Conservation (phyloP, 2,113 vertebrate genomes). For the Girardinichthys multiradiatus region DNA sequence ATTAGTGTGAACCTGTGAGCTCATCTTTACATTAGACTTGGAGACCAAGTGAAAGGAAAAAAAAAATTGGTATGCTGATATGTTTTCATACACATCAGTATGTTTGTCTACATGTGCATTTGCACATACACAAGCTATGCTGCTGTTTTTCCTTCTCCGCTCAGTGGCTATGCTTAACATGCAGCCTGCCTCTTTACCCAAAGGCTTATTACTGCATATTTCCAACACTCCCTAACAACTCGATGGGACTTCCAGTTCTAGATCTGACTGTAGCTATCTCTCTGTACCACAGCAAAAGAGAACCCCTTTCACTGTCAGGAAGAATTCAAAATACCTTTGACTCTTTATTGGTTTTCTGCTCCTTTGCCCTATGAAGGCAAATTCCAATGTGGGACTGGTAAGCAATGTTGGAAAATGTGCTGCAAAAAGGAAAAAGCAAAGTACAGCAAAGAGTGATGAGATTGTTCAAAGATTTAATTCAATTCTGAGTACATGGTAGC, state of each 20-base stretch:
- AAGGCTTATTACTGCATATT: conserved; percentile 36
- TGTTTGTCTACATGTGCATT: conserved; percentile 11
- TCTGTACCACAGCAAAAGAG: conserved; percentile 31
- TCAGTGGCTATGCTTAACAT: conserved; percentile 8
- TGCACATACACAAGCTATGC: neutral
- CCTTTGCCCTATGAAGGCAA: conserved; percentile 34
- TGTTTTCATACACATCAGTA: conserved; percentile 7
- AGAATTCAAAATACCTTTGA: conserved; percentile 41
- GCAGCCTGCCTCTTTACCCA: conserved; percentile 22
- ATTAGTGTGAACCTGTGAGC: conserved; percentile 38
- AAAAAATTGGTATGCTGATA: conserved; percentile 9
- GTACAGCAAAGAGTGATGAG: conserved; percentile 62
- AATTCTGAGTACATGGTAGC: conserved; percentile 63
- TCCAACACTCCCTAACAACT: conserved; percentile 37
- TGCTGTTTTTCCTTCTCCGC: neutral
- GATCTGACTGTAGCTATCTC: conserved; percentile 20
- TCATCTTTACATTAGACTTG: conserved; percentile 53
- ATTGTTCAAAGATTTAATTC: conserved; percentile 73
- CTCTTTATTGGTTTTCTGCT: conserved; percentile 20
- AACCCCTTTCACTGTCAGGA: conserved; percentile 35
- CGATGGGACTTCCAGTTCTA: conserved; percentile 40
- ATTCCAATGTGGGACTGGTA: conserved; percentile 50
- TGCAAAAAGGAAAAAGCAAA: conserved; percentile 36
- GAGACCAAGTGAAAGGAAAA: conserved; percentile 45
- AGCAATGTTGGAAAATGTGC: conserved; percentile 52